A percentile compares a stretch with the other conserved stretches of the same genome.
These are phyloP conservation scores for Poecilobothrus nobilitatus DNA, from an alignment of 2,888 invertebrate species.

Conservation along the genomic window DNA sequence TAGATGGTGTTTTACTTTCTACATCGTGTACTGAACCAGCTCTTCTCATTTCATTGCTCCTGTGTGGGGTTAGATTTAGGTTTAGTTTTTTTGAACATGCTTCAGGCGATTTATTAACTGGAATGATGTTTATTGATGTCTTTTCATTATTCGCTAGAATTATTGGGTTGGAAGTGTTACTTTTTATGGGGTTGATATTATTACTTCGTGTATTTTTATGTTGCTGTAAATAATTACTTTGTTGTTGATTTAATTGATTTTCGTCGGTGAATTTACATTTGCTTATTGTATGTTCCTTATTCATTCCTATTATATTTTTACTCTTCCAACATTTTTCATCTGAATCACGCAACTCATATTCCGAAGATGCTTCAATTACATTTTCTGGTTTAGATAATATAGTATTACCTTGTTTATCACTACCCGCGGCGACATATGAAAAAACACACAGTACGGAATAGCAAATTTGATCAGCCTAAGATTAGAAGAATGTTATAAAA, in stretches of 20 bases:
- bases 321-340: no score
- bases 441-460: constrained; percentile 99
- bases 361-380: no score
- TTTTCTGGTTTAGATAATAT: constrained; percentile 16
- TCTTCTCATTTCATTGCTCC: no score
- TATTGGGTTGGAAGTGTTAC: constrained; percentile 33
- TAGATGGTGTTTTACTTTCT: no score
- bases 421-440: constrained; percentile 92
- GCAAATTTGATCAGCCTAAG: constrained; percentile 96
- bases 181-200: constrained; percentile 19
- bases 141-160: constrained; percentile 27
- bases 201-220: no score
- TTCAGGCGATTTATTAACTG: constrained; percentile 44
- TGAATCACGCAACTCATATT: no score
- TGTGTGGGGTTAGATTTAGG: constrained; percentile 39
- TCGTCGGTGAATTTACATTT: no score
- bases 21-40: no score
- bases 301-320: no score
- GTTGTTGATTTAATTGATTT: no score
- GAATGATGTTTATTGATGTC: constrained; percentile 37
- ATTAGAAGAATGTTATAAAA: constrained; percentile 11
- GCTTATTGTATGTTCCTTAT: no score
- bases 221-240: constrained; percentile 15
- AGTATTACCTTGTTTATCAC: constrained; percentile 9
- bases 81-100: constrained; percentile 36